Evolutionary conservation across 2,113 vertebrate species (phyloP), one percentile per base, ranked within the genome.

Genomic region (Gavia stellata): DNA sequence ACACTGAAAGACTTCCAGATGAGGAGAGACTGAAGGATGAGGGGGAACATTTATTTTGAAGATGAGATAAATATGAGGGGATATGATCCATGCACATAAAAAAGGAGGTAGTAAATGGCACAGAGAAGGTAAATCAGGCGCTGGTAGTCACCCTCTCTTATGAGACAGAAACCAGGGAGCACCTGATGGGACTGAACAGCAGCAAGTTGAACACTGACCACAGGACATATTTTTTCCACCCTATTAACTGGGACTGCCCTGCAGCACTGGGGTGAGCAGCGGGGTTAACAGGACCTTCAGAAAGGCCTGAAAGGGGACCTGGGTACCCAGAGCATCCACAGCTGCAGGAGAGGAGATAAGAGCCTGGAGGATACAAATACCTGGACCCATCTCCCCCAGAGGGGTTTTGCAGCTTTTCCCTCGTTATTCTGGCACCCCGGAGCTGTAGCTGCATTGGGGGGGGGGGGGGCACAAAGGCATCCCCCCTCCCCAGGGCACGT

Each of bases 1-100:
- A 80, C 23, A 3, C 47, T 14, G 74, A 83, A 31, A 83, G 84
- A 44, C 92, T 94, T 94, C 70, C 38, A 56, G n/a, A 75, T 93
- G 93, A 93, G 59, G 68, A 52, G 86, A 84, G 84, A 29, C 81
- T 95, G 95, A 96, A 88, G 85, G 87, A 94, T 91, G 71, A 90
- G 78, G 67, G 78, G 50, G 92, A 94, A 75, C 78, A 94, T 96
- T 94, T 73, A 89, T 93, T 94, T 87, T 94, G 88, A 92, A 88
- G 88, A 92, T 78, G 90, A 93, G 88, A 94, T 91, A 95, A 90
- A 94, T 87, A 86, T 38, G 61, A 89, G n/a, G 47, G 75, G 79
- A 82, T 90, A 78, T 81, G 92, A 96, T 92, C 86, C 74, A 29
- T 67, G 85, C 67, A 31, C 79, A 31, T 86, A 90, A 59, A 90